phyloP scores from a whole-genome alignment of 2,888 invertebrate species.

The Hybos culiciformis region DNA sequence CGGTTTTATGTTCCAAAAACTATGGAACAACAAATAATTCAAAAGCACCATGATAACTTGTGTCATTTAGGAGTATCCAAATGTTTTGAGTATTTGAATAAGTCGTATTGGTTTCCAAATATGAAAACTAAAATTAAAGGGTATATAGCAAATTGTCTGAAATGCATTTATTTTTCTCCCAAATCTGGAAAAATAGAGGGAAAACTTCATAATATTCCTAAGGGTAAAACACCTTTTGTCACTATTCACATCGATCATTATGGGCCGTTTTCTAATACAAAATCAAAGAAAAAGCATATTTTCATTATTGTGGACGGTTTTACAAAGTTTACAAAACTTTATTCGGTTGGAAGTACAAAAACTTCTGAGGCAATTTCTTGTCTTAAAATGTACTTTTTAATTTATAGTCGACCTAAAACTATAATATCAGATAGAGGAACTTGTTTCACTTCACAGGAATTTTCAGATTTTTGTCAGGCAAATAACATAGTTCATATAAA shows the following conservation, averaged over 20 bases:
- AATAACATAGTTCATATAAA: slow-evolving; percentile 11
- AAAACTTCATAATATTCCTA: slow-evolving; percentile 18
- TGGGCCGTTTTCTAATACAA: slow-evolving; percentile 26
- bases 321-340: slow-evolving; percentile 25
- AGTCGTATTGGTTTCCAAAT: slow-evolving; percentile 23
- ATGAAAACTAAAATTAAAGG: no score
- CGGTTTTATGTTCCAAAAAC: slow-evolving; percentile 14
- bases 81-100: slow-evolving; percentile 13
- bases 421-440: slow-evolving; percentile 29
- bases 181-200: slow-evolving; percentile 15
- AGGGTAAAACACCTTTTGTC: slow-evolving; percentile 18
- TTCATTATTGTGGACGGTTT: slow-evolving; percentile 27
- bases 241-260: slow-evolving; percentile 26
- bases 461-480: slow-evolving; percentile 22
- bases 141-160: no score
- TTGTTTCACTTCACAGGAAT: slow-evolving; percentile 25
- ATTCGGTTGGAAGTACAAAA: slow-evolving; percentile 21
- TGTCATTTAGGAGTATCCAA: slow-evolving; percentile 23
- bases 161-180: slow-evolving; percentile 7
- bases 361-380: slow-evolving; percentile 18
- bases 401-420: slow-evolving; percentile 16
- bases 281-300: slow-evolving; percentile 22
- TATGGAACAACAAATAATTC: slow-evolving; percentile 16
- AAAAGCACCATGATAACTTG: slow-evolving; percentile 17
- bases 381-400: slow-evolving; percentile 15